Conservation (phyloP, 1,140 invertebrate genomes). For the Papilio glaucus region DNA sequence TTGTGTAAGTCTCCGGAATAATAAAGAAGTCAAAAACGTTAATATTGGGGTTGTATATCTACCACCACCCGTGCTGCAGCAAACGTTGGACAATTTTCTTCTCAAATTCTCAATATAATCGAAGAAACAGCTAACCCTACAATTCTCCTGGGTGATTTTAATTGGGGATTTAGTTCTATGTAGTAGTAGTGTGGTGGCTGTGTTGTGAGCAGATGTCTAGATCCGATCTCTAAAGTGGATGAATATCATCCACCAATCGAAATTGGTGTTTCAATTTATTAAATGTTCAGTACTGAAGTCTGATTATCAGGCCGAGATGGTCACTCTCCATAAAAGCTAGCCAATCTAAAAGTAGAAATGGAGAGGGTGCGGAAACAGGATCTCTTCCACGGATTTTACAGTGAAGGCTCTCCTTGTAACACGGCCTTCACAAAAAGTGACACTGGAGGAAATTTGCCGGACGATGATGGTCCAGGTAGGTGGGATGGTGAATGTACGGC, state of each 20-base stretch:
- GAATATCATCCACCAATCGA: too few species aligned
- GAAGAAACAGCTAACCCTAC: neutral
- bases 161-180: constrained; percentile 27
- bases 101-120: too few species aligned
- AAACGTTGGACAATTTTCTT: too few species aligned
- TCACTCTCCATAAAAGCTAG: neutral
- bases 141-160: neutral
- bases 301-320: neutral
- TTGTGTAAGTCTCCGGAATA: too few species aligned
- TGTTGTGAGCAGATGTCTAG: neutral
- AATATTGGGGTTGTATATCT: too few species aligned
- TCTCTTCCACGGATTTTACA: neutral
- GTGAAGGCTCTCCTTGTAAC: neutral
- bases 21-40: too few species aligned
- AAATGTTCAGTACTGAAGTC: too few species aligned
- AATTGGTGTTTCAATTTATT: neutral
- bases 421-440: neutral
- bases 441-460: neutral
- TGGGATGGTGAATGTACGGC: neutral
- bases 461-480: constrained; percentile 16
- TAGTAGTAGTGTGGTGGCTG: constrained; percentile 7
- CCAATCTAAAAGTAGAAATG: neutral
- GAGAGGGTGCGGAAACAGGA: neutral
- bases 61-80: too few species aligned
- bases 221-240: too few species aligned